Evolutionary conservation across 2,113 vertebrate genomes (phyloP).

Genomic region (Pollimyrus isidori): DNA sequence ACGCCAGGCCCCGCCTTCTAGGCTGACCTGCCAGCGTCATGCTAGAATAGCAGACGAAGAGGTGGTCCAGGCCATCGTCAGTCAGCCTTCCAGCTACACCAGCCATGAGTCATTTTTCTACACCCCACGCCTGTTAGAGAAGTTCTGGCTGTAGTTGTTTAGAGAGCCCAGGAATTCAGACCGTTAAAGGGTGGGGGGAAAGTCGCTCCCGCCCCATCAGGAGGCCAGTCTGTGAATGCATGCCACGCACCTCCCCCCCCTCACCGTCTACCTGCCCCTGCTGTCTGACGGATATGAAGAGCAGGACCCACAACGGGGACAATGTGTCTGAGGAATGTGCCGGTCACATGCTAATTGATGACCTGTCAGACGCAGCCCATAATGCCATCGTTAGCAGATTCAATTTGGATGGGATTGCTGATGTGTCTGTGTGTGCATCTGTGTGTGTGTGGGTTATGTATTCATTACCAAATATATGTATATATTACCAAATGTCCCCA

Average conservation of each 20-base stretch:
- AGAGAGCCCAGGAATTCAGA: not conserved
- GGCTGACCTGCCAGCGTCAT: not conserved
- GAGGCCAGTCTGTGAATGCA: not conserved
- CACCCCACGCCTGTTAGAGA: not conserved
- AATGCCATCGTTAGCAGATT: slow-evolving; percentile 12
- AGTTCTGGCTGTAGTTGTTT: not conserved
- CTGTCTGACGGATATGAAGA: not conserved
- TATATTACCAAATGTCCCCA: not conserved
- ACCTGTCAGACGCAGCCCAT: slow-evolving; percentile 5
- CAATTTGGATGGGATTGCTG: not conserved
- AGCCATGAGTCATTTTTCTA: not conserved
- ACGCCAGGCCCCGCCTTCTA: not conserved
- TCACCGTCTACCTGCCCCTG: not conserved
- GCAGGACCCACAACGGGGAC: not conserved
- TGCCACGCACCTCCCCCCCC: not conserved
- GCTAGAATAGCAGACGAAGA: not conserved
- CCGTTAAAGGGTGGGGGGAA: not conserved
- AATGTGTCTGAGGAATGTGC: slow-evolving; percentile 4
- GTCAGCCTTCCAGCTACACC: not conserved
- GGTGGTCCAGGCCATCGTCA: not conserved
- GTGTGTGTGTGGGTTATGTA: not conserved
- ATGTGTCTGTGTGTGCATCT: not conserved
- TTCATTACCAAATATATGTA: not conserved
- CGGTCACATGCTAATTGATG: slow-evolving; percentile 16
- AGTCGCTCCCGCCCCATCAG: not conserved